phyloP scores from a whole-genome alignment of 2,888 invertebrate genomes.

The Dolichopus griseipennis region DNA sequence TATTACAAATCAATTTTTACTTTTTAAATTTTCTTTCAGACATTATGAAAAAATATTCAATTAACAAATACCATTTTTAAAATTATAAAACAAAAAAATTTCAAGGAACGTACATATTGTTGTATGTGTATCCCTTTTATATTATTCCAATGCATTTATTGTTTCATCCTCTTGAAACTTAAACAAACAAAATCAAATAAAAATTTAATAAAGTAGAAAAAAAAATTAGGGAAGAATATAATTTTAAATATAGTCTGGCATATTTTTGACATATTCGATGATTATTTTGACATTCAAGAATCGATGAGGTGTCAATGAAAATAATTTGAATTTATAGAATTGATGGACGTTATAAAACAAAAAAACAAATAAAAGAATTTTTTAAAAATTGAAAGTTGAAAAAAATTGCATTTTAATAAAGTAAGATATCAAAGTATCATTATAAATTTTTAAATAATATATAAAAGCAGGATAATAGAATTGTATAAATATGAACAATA shows the following conservation, averaged over 20 bases:
- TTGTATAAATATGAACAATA: too few species aligned
- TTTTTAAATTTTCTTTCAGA: too few species aligned
- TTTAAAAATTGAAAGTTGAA: too few species aligned
- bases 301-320: not conserved
- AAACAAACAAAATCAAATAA: not conserved
- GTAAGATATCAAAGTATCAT: too few species aligned
- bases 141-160: not conserved
- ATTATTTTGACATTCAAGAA: constrained; percentile 6
- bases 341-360: not conserved
- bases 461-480: too few species aligned
- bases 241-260: not conserved
- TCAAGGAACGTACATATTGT: too few species aligned
- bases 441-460: too few species aligned
- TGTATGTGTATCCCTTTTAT: not conserved
- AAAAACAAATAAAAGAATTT: not conserved
- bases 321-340: not conserved
- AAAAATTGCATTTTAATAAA: too few species aligned
- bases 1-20: too few species aligned
- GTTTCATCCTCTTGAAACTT: not conserved
- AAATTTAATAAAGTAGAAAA: not conserved
- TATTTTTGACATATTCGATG: not conserved
- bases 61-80: too few species aligned
- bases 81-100: too few species aligned
- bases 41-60: too few species aligned
- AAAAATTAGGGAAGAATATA: not conserved